Percentiles rank a stretch among this genome's conserved stretches.
Conservation (phyloP, 2,797 vertebrate species). For the Cynodonichthys magdalenae region DNA sequence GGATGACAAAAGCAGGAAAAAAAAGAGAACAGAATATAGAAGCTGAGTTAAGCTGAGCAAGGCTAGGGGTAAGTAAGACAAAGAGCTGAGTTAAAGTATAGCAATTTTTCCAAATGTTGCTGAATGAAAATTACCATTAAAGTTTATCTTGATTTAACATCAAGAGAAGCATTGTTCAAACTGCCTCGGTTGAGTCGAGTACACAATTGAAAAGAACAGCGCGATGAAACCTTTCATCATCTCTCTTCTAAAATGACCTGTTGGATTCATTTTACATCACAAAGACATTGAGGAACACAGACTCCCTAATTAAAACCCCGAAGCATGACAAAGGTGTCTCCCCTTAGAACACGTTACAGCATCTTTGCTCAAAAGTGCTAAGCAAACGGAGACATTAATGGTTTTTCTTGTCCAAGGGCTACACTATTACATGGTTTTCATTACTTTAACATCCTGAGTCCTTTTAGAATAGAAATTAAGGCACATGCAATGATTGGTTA, state of each 20-base stretch:
- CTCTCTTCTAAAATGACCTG: slow-evolving; percentile 12
- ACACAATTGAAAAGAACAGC: background rate
- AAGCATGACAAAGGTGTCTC: slow-evolving; percentile 8
- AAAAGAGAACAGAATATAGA: slow-evolving; percentile 35
- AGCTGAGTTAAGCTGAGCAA: slow-evolving; percentile 40
- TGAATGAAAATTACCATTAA: slow-evolving; percentile 24
- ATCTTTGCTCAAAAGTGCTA: slow-evolving; percentile 31
- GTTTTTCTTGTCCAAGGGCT: slow-evolving; percentile 29
- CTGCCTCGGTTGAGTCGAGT: background rate
- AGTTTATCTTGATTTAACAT: background rate
- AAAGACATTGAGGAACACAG: slow-evolving; percentile 8
- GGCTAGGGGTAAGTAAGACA: slow-evolving; percentile 26
- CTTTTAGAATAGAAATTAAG: slow-evolving; percentile 30
- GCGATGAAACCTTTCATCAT: slow-evolving; percentile 23
- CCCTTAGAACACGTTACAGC: slow-evolving; percentile 14
- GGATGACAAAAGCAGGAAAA: slow-evolving; percentile 28
- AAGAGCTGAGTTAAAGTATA: slow-evolving; percentile 29
- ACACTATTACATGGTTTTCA: slow-evolving; percentile 35
- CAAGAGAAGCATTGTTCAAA: slow-evolving; percentile 7
- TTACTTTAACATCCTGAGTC: slow-evolving; percentile 51
- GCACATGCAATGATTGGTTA: slow-evolving; percentile 58
- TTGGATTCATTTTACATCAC: slow-evolving; percentile 19
- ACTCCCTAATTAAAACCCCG: slow-evolving; percentile 23
- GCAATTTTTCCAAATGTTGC: slow-evolving; percentile 21
- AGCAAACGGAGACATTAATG: slow-evolving; percentile 28